Evolutionary conservation across 2,888 invertebrate species (phyloP).

Genomic region (Dryocosmus kuriphilus): DNA sequence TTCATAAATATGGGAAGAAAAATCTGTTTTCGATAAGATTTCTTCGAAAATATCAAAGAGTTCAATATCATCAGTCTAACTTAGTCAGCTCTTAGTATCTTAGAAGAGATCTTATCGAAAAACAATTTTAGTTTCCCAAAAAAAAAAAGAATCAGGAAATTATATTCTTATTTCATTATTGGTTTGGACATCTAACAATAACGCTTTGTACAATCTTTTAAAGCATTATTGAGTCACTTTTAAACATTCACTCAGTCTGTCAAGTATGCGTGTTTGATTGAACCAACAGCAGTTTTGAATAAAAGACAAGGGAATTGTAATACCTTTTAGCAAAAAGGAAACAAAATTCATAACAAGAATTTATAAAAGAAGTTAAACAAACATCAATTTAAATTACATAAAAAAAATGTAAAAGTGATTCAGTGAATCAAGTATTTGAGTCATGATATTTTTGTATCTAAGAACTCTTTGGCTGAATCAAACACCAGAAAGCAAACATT

Average conservation of each 20-base stretch:
- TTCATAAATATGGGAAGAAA: conserved; percentile 8
- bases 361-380: not conserved
- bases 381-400: not conserved
- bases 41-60: not conserved
- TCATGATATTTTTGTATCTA: too few species aligned
- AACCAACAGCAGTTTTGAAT: conserved; percentile 1
- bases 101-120: conserved; percentile 31
- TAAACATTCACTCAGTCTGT: conserved; percentile 18
- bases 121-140: conserved; percentile 25
- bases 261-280: conserved; percentile 31
- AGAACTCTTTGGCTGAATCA: conserved; percentile 19
- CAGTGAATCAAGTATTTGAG: too few species aligned
- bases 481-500: not conserved
- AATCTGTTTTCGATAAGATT: conserved; percentile 29
- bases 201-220: conserved; percentile 33
- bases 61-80: conserved; percentile 34
- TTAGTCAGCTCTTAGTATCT: conserved; percentile 19
- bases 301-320: not conserved
- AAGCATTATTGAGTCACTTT: not conserved
- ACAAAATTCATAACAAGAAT: not conserved
- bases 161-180: conserved; percentile 10
- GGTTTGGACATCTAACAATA: not conserved
- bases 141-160: conserved; percentile 33
- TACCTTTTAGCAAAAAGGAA: not conserved
- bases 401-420: not conserved